Evolutionary conservation across 2,888 invertebrate genomes (phyloP).

Genomic region (Caenorhabditis auriculariae): DNA sequence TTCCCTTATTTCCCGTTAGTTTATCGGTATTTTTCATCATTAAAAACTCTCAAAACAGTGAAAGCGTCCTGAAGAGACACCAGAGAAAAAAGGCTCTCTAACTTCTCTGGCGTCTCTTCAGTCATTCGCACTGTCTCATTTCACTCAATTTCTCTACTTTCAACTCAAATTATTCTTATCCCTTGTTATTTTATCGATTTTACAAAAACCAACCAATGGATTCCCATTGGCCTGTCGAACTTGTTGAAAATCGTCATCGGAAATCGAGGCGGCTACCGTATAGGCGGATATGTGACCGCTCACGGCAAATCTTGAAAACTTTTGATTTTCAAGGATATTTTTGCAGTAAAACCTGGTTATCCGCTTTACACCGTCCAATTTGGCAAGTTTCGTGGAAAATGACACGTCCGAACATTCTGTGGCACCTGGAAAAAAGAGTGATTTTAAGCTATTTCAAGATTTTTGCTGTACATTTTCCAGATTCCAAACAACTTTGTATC

Average conservation of each 20-base stretch:
- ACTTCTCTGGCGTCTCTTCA: background rate
- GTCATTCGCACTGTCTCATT: too few species aligned
- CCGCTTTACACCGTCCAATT: constrained; percentile 27
- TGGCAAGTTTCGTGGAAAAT: constrained; percentile 17
- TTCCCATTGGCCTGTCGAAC: constrained; percentile 43
- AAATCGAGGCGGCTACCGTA: constrained; percentile 41
- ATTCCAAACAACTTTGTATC: too few species aligned
- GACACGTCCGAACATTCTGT: constrained; percentile 34
- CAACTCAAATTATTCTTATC: constrained; percentile 2
- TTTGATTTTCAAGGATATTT: too few species aligned
- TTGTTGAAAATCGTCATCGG: constrained; percentile 39
- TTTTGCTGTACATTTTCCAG: too few species aligned
- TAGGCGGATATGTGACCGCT: constrained; percentile 54
- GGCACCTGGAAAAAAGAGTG: constrained; percentile 15
- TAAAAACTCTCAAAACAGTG: background rate
- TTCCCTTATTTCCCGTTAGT: too few species aligned
- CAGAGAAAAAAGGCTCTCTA: background rate
- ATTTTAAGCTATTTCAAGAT: too few species aligned
- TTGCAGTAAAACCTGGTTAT: too few species aligned
- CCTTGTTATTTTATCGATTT: background rate
- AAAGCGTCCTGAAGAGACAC: background rate
- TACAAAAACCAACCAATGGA: constrained; percentile 26
- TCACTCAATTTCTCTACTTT: too few species aligned
- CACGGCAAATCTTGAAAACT: constrained; percentile 45
- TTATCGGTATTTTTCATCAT: background rate